Base-by-base conservation (phyloP, 2,888 invertebrate genomes). In the Cheilosia grossa region DNA sequence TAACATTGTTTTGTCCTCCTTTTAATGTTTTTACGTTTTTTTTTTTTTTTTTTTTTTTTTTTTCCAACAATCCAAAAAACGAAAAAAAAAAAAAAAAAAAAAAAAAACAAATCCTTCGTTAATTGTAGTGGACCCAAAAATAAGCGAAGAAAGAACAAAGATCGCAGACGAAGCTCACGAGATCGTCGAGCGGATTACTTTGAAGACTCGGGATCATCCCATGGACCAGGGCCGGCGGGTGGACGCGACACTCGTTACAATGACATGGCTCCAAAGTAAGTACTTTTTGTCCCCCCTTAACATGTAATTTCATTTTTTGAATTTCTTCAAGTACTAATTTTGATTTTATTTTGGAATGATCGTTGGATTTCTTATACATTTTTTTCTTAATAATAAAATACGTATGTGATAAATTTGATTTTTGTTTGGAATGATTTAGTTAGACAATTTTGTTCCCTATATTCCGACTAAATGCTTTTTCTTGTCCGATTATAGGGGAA, bases 261-360 rank as follows among this genome's bases (percentile, higher is more conserved):
- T 91, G 96, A 97, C 92, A 95, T 96, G 94, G 96, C 97, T 91
- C 96, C 96, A 91, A 96, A 96, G 96, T 97, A 94, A 95, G 95
- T 94, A 90, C 17, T 80, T 24, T 67, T 47, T 75, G 47, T 78
- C 19, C 27, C 27, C 42, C 56, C 27, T 47, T 58, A 10, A 21
- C 7, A 30, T 44, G 59, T 17, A 19, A 47, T 37, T 44, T 24
- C 33, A n/a, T 2, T 61, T 69, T 24, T 51, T 49, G 3, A 21
- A 51, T 47, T 3, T 44, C 37, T 44, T 33, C 2, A 59, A 67
- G 30, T 72, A 40, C 54, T 66, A 61, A 42, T 42, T 24, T 44
- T 30, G 15, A 42, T 61, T 58, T 66, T 69, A 19, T 5, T 42
- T 53, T 61, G 37, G 78, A 78, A 78, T 82, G 79, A 56, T 69